Base-by-base conservation (phyloP, 2,888 invertebrate genomes). In the Podabrus alpinus region DNA sequence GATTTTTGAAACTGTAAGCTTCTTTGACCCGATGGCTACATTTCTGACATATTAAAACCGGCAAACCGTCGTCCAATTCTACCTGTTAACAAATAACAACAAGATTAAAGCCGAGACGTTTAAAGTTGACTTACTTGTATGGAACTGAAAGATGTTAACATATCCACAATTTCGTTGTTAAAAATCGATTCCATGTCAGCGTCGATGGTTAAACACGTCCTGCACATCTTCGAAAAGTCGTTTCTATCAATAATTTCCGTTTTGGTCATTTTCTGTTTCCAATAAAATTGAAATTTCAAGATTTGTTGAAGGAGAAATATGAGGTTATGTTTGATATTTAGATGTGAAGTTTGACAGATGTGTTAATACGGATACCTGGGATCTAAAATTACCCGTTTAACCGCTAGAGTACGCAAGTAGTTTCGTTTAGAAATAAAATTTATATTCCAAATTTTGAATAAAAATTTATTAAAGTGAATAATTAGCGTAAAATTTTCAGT, bases 21-120 rank as follows among this genome's bases (percentile, higher is more conserved):
- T 76, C 79, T 16, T 78, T 77, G 5, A 83, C 70, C 72, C 80
- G 79, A n/a, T 79, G 71, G 17, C 80, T 69, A 77, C 85, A 85
- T 61, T 78, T 61, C 29, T 71, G 62, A 78, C 85, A 85, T 29
- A 85, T 81, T 61, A 80, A 77, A 66, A 80, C 78, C 15, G 85
- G 84, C n/a, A 84, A 75, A 15, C 81, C 82, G 75, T 85, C 85
- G 16, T 79, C 80, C 15, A 60, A 24, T 62, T 82, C 81, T n/a
- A 88, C 84, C 83, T 86, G 45, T 7, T 72, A 78, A 78, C 75
- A 64, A n/a, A 45, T 24, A 74, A 21, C 9, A 0, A 9, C 15
- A 4, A n/a, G 1, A 17, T 13, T 13, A 16, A 11, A 59, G 2
- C 4, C 4, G 1, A 29, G 7, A 15, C 2, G 0, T 11, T 62